These are phyloP conservation scores for Sesamia nonagrioides DNA, from an alignment of 1,140 invertebrate genomes.

Conservation along the genomic window DNA sequence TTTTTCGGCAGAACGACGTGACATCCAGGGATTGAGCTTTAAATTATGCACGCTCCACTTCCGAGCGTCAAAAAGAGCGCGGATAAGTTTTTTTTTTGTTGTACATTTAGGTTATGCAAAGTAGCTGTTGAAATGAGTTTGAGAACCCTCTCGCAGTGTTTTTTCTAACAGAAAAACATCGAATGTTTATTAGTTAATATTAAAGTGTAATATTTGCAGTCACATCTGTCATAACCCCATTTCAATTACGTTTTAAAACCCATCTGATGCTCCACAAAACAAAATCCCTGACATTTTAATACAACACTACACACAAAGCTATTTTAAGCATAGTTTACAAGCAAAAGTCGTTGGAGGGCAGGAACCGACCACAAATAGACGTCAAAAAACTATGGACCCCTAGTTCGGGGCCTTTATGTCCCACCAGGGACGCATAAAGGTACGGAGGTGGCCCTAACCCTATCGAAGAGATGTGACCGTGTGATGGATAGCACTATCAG, in stretches of 20 bases:
- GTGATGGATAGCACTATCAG: slow-evolving; percentile 83
- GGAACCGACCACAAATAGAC: slow-evolving; percentile 84
- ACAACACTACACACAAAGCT: slow-evolving; percentile 22
- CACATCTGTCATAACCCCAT: slow-evolving; percentile 36
- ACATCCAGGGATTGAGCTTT: slow-evolving; percentile 60
- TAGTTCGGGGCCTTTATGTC: slow-evolving; percentile 78
- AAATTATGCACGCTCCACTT: slow-evolving; percentile 65
- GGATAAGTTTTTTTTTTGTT: slow-evolving; percentile 29
- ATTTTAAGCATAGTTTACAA: slow-evolving; percentile 52
- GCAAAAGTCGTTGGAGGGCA: slow-evolving; percentile 75
- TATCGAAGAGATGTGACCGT: slow-evolving; percentile 82
- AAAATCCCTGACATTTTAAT: slow-evolving; percentile 40
- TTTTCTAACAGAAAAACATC: neutral
- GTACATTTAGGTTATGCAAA: slow-evolving; percentile 39
- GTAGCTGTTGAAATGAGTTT: slow-evolving; percentile 42
- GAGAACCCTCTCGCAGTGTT: slow-evolving; percentile 1
- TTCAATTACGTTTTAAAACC: slow-evolving; percentile 42
- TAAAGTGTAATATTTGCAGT: slow-evolving; percentile 2
- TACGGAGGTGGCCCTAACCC: slow-evolving; percentile 84
- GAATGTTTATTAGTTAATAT: neutral
- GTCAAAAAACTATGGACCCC: slow-evolving; percentile 83
- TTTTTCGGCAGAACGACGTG: slow-evolving; percentile 65
- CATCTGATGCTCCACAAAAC: slow-evolving; percentile 24
- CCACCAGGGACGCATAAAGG: slow-evolving; percentile 85
- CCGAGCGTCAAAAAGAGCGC: slow-evolving; percentile 41